Evolutionary conservation across 2,888 invertebrate genomes (phyloP).

Genomic region (Cosmorhoe ocellata): DNA sequence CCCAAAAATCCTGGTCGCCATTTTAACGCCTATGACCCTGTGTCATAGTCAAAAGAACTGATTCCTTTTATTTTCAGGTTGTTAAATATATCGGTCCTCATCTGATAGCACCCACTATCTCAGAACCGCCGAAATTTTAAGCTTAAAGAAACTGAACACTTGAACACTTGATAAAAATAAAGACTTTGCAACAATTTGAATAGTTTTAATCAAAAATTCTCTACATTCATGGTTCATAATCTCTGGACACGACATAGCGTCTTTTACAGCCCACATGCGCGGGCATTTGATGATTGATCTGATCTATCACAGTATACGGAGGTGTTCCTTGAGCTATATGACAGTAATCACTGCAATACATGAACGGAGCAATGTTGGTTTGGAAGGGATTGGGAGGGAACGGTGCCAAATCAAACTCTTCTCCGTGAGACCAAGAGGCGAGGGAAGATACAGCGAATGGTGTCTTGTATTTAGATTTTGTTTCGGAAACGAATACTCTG

Average conservation of each 20-base stretch:
- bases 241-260: slow-evolving; percentile 58
- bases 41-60: no score
- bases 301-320: slow-evolving; percentile 65
- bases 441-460: slow-evolving; percentile 60
- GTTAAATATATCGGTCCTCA: slow-evolving; percentile 5
- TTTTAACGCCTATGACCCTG: no score
- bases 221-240: slow-evolving; percentile 32
- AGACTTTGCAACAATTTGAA: background rate
- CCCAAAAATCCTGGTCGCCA: no score
- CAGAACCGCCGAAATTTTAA: slow-evolving; percentile 5
- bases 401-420: slow-evolving; percentile 62
- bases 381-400: slow-evolving; percentile 72
- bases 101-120: slow-evolving; percentile 16
- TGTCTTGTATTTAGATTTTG: slow-evolving; percentile 58
- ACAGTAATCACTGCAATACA: slow-evolving; percentile 77
- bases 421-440: slow-evolving; percentile 65
- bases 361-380: slow-evolving; percentile 72
- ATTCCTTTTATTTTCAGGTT: background rate
- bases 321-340: slow-evolving; percentile 68
- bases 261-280: slow-evolving; percentile 51
- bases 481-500: slow-evolving; percentile 72
- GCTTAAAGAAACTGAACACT: no score
- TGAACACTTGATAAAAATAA: slow-evolving; percentile 1
- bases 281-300: slow-evolving; percentile 48
- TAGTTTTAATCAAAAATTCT: slow-evolving; percentile 13